phyloP scores from a whole-genome alignment of 2,113 vertebrate species.

The Sterrhoptilus dennistouni region DNA sequence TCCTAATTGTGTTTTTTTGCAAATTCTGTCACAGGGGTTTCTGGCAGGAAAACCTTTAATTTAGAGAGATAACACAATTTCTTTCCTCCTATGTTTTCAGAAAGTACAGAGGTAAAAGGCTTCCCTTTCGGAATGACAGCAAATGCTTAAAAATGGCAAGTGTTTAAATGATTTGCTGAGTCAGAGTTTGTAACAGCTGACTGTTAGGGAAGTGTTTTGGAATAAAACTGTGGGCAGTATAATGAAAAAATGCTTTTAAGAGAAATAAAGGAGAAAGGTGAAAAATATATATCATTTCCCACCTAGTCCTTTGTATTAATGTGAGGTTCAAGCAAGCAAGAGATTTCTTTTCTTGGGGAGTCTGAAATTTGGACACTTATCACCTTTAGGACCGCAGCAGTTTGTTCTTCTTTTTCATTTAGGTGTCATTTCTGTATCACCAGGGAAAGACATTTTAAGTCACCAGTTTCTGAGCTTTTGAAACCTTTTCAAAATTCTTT shows the following conservation, averaged over 20 bases:
- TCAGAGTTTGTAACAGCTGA: not conserved
- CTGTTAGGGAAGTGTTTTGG: not conserved
- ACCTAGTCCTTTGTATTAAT: not conserved
- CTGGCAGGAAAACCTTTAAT: not conserved
- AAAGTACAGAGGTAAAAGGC: not conserved
- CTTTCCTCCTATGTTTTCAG: not conserved
- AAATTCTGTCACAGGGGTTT: not conserved
- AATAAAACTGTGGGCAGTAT: not conserved
- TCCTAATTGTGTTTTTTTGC: not conserved
- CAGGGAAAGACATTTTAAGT: not conserved
- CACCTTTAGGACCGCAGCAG: not conserved
- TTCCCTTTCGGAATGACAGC: not conserved
- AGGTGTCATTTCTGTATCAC: not conserved
- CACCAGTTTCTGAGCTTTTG: not conserved
- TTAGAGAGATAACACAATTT: not conserved
- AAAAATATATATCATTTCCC: not conserved
- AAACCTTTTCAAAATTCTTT: slow-evolving; percentile 30
- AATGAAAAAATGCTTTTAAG: not conserved
- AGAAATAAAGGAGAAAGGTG: not conserved
- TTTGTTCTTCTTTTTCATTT: not conserved
- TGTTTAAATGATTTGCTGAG: not conserved
- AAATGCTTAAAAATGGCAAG: not conserved
- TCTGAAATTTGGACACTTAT: not conserved
- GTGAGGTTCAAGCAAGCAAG: not conserved
- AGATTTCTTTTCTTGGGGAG: not conserved